Evolutionary conservation across 2,888 invertebrate species (phyloP).

Genomic region (Euspilapteryx auroguttella): DNA sequence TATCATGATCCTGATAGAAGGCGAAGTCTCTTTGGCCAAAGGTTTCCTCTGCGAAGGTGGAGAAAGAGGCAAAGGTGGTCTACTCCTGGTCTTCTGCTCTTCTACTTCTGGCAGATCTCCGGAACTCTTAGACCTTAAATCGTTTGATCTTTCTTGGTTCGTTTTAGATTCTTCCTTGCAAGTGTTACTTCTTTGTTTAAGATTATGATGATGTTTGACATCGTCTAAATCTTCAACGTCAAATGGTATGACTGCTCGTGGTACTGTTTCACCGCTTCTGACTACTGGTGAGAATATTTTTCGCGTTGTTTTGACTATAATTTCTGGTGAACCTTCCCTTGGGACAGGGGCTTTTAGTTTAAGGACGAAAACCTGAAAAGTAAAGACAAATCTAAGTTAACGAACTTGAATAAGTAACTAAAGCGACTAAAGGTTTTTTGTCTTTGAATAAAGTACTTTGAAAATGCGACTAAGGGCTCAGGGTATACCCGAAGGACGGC

Average conservation of each 20-base stretch:
- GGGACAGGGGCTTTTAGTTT: slow-evolving; percentile 42
- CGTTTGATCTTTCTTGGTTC: slow-evolving; percentile 15
- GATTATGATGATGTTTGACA: no score
- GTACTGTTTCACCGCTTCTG: slow-evolving; percentile 54
- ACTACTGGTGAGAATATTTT: slow-evolving; percentile 77
- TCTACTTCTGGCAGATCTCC: slow-evolving; percentile 34
- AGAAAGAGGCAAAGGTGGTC: slow-evolving; percentile 64
- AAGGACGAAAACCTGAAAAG: slow-evolving; percentile 35
- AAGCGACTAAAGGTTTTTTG: no score
- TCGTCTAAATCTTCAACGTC: slow-evolving; percentile 39
- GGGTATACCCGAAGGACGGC: no score
- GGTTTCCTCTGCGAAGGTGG: slow-evolving; percentile 60
- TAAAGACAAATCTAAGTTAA: no score
- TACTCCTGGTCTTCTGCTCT: slow-evolving; percentile 28
- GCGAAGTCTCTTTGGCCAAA: slow-evolving; percentile 65
- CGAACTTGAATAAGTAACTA: no score
- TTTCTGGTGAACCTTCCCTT: slow-evolving; percentile 55
- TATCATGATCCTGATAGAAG: slow-evolving; percentile 71
- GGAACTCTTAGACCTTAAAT: slow-evolving; percentile 24
- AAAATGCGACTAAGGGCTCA: no score
- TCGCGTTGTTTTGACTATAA: slow-evolving; percentile 79
- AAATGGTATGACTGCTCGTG: slow-evolving; percentile 52
- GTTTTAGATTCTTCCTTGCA: slow-evolving; percentile 12
- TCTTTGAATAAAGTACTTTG: no score
- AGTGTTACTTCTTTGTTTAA: slow-evolving; percentile 17